Evolutionary conservation across 2,888 invertebrate genomes (phyloP), one percentile per base, ranked within the genome.

Genomic region (Uropetala carovei): DNA sequence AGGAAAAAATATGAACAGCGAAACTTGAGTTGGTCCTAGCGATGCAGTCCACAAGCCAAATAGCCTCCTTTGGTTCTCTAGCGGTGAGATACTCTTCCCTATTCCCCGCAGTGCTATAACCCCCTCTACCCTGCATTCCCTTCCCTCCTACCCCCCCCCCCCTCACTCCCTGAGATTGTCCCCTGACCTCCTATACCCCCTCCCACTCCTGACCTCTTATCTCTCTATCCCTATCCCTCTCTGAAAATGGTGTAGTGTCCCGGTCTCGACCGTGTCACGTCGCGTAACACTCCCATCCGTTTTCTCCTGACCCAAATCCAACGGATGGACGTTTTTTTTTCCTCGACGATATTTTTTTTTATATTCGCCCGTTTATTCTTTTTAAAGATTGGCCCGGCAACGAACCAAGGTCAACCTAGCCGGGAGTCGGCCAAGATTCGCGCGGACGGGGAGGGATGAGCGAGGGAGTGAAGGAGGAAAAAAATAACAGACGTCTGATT

Each of bases 351-450:
- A 43, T 43, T 43, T 43, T 43, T 43, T 43, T n/a, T n/a, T n/a
- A n/a, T n/a, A n/a, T n/a, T 43, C 27, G 75, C 9, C 8, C 10
- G n/a, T 27, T 10, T 75, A 11, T 75, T 75, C 11, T 22, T 75
- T 75, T 75, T 3, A n/a, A n/a, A n/a, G n/a, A 27, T 75, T 75
- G 75, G 75, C 75, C 75, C 75, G 27, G 75, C 75, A 22, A 75
- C 75, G 75, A 75, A 75, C 75, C 75, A 75, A 75, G 75, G 75
- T 75, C 75, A 75, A 27, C 22, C 75, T 75, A n/a, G 75, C 75
- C 22, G 75, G 27, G 75, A 75, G 75, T n/a, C 75, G n/a, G 22
- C 75, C 22, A 75, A n/a, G 27, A 75, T 75, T 8, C 75, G 22
- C 75, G 7, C 64, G 0, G 16, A 4, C 16, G 64, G 68, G n/a